A percentile compares a stretch with the other conserved stretches of the same genome.
Conservation (phyloP, 2,797 vertebrate genomes). For the Rhadinocentrus ornatus region DNA sequence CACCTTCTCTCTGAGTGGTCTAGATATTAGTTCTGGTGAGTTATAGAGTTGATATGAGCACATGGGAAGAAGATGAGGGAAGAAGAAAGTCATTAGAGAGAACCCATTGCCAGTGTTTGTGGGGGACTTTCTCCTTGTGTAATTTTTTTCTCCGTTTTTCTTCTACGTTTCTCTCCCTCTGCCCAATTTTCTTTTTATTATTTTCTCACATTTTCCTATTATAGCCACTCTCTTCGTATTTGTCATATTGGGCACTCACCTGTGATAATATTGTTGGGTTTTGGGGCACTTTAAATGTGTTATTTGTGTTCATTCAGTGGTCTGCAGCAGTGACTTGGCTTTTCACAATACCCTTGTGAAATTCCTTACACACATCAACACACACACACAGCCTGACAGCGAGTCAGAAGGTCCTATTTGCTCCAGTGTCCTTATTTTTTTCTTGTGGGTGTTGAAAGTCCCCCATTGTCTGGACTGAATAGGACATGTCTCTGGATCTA, state of each 20-base stretch:
- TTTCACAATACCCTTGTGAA: constrained; percentile 31
- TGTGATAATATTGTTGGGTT: constrained; percentile 53
- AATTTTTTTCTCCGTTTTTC: constrained; percentile 5
- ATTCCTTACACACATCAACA: constrained; percentile 2
- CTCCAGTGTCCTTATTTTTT: constrained; percentile 46
- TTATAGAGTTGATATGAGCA: constrained; percentile 61
- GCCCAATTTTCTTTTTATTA: constrained; percentile 22
- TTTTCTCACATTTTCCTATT: constrained; percentile 57
- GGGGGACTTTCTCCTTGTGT: constrained; percentile 34
- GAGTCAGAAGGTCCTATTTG: constrained; percentile 51
- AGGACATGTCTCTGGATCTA: constrained; percentile 61
- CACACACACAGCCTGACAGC: constrained; percentile 10
- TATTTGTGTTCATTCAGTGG: constrained; percentile 8
- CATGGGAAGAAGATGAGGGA: constrained; percentile 54
- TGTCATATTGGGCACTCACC: constrained; percentile 66
- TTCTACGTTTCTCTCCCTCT: not conserved
- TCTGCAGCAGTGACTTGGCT: constrained; percentile 27
- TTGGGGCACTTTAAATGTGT: constrained; percentile 15
- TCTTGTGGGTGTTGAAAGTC: constrained; percentile 52
- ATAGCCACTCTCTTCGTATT: constrained; percentile 63
- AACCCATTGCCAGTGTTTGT: constrained; percentile 34
- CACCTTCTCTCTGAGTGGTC: constrained; percentile 54
- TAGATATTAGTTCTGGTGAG: constrained; percentile 73
- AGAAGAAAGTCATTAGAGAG: constrained; percentile 61
- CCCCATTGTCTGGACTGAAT: constrained; percentile 62